Percentiles rank a stretch among this genome's conserved stretches.
Evolutionary conservation across 2,113 vertebrate species (phyloP).

Genomic region (Dolichotis patagonum): DNA sequence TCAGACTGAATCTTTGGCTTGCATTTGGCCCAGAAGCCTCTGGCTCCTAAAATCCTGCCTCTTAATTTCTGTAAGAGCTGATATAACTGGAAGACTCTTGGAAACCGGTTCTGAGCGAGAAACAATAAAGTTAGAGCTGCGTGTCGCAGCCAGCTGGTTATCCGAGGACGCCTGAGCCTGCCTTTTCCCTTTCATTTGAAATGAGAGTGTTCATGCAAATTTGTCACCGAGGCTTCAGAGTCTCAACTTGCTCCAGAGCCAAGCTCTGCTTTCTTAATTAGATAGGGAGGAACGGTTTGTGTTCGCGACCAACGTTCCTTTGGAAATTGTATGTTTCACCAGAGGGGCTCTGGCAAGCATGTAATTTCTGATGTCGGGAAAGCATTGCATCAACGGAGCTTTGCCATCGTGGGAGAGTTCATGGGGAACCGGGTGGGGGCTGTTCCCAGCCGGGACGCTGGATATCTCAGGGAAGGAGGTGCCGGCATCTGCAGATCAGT

Average conservation of each 20-base stretch:
- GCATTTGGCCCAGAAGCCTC: not conserved
- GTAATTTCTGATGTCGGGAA: conserved; percentile 68
- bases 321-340: conserved; percentile 67
- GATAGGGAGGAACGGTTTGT: not conserved
- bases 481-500: not conserved
- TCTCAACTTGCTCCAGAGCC: conserved; percentile 14
- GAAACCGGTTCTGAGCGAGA: not conserved
- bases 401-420: conserved; percentile 67
- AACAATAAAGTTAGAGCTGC: not conserved
- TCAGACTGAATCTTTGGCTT: not conserved
- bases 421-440: not conserved
- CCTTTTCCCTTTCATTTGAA: conserved; percentile 38
- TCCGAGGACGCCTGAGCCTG: not conserved
- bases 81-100: not conserved
- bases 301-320: not conserved
- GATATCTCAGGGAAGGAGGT: not conserved
- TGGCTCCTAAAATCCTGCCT: not conserved
- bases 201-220: conserved; percentile 52
- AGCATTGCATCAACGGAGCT: conserved; percentile 17
- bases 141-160: not conserved
- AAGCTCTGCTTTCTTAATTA: conserved; percentile 43
- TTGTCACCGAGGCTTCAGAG: conserved; percentile 29
- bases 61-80: not conserved
- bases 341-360: conserved; percentile 58
- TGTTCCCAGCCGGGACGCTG: not conserved